Percentiles rank a stretch among this genome's conserved stretches.
These are phyloP conservation scores for Nebria ingens DNA, from an alignment of 1,140 invertebrate species.

Conservation along the genomic window DNA sequence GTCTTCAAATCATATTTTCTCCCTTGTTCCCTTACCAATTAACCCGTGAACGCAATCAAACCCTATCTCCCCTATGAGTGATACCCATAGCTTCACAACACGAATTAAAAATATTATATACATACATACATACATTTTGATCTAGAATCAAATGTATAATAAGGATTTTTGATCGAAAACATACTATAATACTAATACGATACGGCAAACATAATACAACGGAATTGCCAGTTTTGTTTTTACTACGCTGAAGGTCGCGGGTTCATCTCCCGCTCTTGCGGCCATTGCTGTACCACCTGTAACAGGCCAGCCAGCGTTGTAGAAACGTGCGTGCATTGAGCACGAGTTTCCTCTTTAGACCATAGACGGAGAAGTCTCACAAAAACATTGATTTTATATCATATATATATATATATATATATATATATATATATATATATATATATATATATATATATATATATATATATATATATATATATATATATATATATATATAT, in stretches of 20 bases:
- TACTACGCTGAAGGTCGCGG: neutral
- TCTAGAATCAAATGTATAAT: too few species aligned
- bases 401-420: too few species aligned
- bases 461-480: neutral
- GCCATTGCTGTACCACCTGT: conserved; percentile 5
- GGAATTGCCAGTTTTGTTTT: conserved; percentile 2
- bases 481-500: neutral
- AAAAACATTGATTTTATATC: neutral
- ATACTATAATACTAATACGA: too few species aligned
- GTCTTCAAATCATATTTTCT: too few species aligned
- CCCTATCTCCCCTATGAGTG: too few species aligned
- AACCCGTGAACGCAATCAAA: too few species aligned
- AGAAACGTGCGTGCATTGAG: neutral
- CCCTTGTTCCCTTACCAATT: too few species aligned
- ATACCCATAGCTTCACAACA: too few species aligned
- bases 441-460: neutral
- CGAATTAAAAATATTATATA: too few species aligned
- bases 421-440: neutral
- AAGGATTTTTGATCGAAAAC: too few species aligned
- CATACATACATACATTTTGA: too few species aligned
- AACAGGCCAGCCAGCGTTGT: neutral
- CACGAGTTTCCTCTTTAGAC: neutral
- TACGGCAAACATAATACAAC: too few species aligned
- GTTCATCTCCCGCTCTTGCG: neutral
- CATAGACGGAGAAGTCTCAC: neutral